Evolutionary conservation across 92 coral and sea anemone species (phyloP), one percentile per base, ranked within the genome.

Genomic region (Zoanthus sansibaricus): DNA sequence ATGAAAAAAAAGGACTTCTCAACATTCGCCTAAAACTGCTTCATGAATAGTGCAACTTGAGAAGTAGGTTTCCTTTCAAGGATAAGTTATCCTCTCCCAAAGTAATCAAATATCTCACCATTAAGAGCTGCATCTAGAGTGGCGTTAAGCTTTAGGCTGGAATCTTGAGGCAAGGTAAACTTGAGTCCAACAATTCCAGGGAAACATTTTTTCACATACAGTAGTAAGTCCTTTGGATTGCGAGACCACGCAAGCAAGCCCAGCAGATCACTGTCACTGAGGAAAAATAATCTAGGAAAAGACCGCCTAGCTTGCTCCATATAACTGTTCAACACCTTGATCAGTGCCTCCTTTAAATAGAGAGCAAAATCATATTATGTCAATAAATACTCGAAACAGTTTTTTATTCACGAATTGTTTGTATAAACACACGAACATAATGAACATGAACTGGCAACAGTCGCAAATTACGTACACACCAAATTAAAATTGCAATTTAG

Each of bases 101-200:
- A 32, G 14, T 13, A 56, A 6, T 67, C 15, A 31, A 44, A 6
- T 5, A 47, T 76, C 74, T 85, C 86, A 97, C 99, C 95, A 78
- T 97, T 97, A 18, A 97, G 92, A 58, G 99, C 98, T 68, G 97
- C 92, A 87, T 97, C 99, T 56, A 97, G 82, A 6, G 98, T 87
- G 42, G 93, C 84, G n/a, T 91, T 86, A 31, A 95, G 84, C 46
- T 87, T 89, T 55, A 92, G 32, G 72, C 80, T 86, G 1, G 94
- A 78, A 83, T 97, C 98, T 61, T 78, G 89, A 15, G 99, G 99
- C 77, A 97, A 87, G 18, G 93, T 83, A 91, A 97, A 97, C 83
- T 80, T 88, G 25, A 97, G 92, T 49, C 91, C 90, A 82, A 87
- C 89, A 86, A 97, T 91, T 47, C 95, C 99, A 73, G 98, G 98